Evolutionary conservation across 2,888 invertebrate genomes (phyloP), one percentile per base, ranked within the genome.

Genomic region (Orthosia gothica): DNA sequence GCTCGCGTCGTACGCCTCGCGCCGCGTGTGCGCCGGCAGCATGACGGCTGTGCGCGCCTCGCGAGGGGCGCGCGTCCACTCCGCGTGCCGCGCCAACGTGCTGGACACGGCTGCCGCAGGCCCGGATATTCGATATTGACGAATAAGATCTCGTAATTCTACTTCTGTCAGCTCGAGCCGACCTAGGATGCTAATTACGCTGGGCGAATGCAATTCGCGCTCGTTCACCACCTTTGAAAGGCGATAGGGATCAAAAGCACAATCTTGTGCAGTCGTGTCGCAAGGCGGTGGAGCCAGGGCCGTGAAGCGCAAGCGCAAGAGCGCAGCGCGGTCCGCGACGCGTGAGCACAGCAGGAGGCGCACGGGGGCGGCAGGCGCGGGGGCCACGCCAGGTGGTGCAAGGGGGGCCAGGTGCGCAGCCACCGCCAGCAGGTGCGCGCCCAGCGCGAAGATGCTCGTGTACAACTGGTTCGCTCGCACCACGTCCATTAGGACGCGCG

Each of bases 161-260:
- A 58, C 66, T 20, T 82, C 82, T 23, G 76, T 81, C 26, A 96
- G 86, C 9, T 85, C 55, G 3, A 95, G 84, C 1, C 91, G 90
- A 1, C 89, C 89, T 20, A 95, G 86, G 1, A 92, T 90, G 13
- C 92, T 90, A 23, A 91, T 76, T 2, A 93, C 94, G 63, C 91
- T 91, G 15, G 92, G 92, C 16, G 90, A 89, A 20, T 88, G 89
- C 32, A 95, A 82, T 3, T 87, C 87, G n/a, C 90, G 90, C n/a
- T 89, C 91, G 82, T 94, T 92, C 5, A 91, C 93, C 47, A 94
- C 78, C 77, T 94, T 95, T 32, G 93, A 84, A 54, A 95, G 87
- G 2, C 95, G 93, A 12, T 93, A 91, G 32, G 94, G 91, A 74
- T 95, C 96, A 82, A 95, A 96, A 11, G 93, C 91, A 79, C 96